Conservation (phyloP, 2,797 vertebrate genomes). For the Anolis apletophallus region DNA sequence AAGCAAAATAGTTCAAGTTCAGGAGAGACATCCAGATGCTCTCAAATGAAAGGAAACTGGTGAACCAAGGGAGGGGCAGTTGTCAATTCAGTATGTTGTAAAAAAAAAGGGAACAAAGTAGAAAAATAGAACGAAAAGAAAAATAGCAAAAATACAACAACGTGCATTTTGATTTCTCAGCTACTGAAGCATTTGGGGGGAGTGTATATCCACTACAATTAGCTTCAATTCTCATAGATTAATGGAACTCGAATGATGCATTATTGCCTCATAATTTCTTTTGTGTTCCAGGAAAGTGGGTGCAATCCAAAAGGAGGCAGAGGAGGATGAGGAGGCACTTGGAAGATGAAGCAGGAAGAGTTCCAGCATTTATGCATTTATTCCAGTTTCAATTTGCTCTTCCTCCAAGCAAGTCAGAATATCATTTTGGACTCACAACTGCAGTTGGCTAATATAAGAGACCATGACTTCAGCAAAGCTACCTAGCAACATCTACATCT, state of each 20-base stretch:
- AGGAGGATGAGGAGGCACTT: neutral
- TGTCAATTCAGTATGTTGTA: neutral
- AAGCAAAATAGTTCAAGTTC: slow-evolving; percentile 28
- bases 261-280: neutral
- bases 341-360: neutral
- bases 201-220: neutral
- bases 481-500: neutral
- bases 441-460: neutral
- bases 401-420: neutral
- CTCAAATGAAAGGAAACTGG: neutral
- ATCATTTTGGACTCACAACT: slow-evolving; percentile 9
- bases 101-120: neutral
- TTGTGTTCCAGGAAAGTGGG: neutral
- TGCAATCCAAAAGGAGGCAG: neutral
- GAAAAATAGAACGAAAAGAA: no score
- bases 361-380: neutral
- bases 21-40: slow-evolving; percentile 9
- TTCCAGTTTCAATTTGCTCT: neutral
- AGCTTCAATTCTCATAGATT: slow-evolving; percentile 7
- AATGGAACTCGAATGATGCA: slow-evolving; percentile 10
- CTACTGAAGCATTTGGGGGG: neutral
- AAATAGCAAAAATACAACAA: neutral
- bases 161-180: slow-evolving; percentile 2
- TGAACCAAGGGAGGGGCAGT: neutral
- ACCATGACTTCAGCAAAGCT: neutral